Evolutionary conservation across 1,140 invertebrate species (phyloP).

Genomic region (Gerris buenoi): DNA sequence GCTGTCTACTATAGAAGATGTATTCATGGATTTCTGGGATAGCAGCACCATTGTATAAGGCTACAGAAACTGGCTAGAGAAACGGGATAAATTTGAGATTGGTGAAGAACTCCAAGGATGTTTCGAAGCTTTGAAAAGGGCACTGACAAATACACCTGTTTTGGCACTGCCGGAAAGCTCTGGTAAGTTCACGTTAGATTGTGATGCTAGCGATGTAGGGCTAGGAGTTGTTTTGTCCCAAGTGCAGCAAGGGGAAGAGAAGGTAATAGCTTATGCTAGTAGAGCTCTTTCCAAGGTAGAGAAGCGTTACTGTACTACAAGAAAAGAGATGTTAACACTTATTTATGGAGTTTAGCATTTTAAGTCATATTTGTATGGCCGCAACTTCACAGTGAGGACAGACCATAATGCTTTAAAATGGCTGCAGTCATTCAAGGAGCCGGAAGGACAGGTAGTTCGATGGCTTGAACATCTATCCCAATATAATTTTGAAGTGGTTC

Average conservation of each 20-base stretch:
- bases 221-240: not conserved
- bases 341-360: not conserved
- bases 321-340: not conserved
- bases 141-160: not conserved
- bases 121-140: not conserved
- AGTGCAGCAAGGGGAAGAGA: not conserved
- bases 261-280: not conserved
- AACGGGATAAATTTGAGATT: not conserved
- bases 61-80: too few species aligned
- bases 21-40: not conserved
- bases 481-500: not conserved
- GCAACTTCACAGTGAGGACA: not conserved
- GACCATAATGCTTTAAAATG: not conserved
- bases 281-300: not conserved
- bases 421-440: not conserved
- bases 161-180: not conserved
- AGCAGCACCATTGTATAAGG: not conserved
- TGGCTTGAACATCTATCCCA: not conserved
- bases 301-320: not conserved
- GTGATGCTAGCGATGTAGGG: not conserved
- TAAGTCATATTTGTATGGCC: not conserved
- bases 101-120: not conserved
- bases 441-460: not conserved
- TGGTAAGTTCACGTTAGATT: not conserved
- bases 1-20: not conserved